These are phyloP conservation scores for Dendrolimus houi DNA, from an alignment of 2,888 invertebrate genomes.

Conservation along the genomic window DNA sequence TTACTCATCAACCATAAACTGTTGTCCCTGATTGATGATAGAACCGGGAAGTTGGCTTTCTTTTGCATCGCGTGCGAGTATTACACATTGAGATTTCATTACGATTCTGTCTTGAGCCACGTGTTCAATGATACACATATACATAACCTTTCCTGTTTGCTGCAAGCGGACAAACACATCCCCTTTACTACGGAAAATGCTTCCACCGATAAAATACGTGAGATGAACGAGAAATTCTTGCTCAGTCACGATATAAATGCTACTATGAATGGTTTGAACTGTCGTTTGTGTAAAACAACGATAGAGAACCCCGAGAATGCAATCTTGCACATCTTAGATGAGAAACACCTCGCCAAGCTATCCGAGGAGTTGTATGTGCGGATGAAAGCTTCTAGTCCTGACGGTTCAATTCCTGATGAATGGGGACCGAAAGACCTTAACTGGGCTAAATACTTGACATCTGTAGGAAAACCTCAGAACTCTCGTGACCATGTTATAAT, in stretches of 20 bases:
- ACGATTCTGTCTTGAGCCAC: constrained; percentile 63
- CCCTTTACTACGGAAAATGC: constrained; percentile 42
- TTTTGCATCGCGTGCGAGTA: constrained; percentile 69
- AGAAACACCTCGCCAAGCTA: constrained; percentile 53
- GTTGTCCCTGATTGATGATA: constrained; percentile 55
- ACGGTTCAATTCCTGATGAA: constrained; percentile 55
- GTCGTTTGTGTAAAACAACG: constrained; percentile 42
- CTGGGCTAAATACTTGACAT: constrained; percentile 64
- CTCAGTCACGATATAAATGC: constrained; percentile 38
- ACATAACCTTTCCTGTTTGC: constrained; percentile 53
- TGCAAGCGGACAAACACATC: constrained; percentile 55
- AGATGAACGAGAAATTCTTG: constrained; percentile 55
- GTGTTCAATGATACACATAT: constrained; percentile 64
- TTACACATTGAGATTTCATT: constrained; percentile 61
- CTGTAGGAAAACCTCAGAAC: constrained; percentile 57
- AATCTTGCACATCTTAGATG: constrained; percentile 56
- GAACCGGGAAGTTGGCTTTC: constrained; percentile 65
- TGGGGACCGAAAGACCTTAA: constrained; percentile 66
- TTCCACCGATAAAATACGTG: constrained; percentile 48
- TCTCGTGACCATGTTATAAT: constrained; percentile 59
- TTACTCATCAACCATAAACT: constrained; percentile 54
- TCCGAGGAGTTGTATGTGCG: constrained; percentile 57
- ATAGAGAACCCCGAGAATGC: constrained; percentile 44
- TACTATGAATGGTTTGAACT: constrained; percentile 31
- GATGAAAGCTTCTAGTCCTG: constrained; percentile 43